Conservation (phyloP, 2,888 invertebrate species). For the Tiliacea citrago region DNA sequence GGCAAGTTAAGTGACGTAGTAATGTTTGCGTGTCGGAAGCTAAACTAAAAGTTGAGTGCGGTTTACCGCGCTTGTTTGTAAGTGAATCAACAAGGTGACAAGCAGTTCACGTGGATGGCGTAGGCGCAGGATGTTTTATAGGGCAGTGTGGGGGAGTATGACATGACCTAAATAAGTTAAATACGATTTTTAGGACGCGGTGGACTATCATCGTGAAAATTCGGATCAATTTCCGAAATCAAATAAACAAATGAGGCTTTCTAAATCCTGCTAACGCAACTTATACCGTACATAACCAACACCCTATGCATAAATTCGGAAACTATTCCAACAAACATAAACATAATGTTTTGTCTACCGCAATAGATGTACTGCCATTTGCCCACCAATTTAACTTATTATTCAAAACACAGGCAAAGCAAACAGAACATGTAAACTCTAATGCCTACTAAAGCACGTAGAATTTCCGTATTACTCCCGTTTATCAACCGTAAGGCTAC, state of each 20-base stretch:
- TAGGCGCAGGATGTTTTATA: slow-evolving; percentile 29
- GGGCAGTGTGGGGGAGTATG: slow-evolving; percentile 11
- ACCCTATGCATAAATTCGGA: not conserved
- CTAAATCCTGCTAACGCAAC: not conserved
- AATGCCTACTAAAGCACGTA: slow-evolving; percentile 28
- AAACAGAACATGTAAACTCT: slow-evolving; percentile 43
- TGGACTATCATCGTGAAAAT: not conserved
- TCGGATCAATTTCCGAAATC: not conserved
- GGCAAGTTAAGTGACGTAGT: slow-evolving; percentile 48
- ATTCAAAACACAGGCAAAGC: slow-evolving; percentile 39
- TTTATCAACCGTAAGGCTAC: slow-evolving; percentile 13
- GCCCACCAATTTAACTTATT: slow-evolving; percentile 36
- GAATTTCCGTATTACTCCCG: slow-evolving; percentile 26
- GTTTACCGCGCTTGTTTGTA: slow-evolving; percentile 41
- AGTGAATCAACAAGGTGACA: slow-evolving; percentile 47
- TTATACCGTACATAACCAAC: not conserved
- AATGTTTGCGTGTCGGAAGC: slow-evolving; percentile 52
- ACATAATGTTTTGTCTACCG: slow-evolving; percentile 21
- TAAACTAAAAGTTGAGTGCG: slow-evolving; percentile 44
- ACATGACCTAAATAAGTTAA: slow-evolving; percentile 32
- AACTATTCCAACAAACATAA: slow-evolving; percentile 11
- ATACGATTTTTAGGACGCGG: slow-evolving; percentile 9
- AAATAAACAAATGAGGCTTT: not conserved
- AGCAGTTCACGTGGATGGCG: slow-evolving; percentile 29
- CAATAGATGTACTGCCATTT: slow-evolving; percentile 8